Evolutionary conservation across 2,113 vertebrate genomes (phyloP), one percentile per base, ranked within the genome.

Genomic region (Oreochromis niloticus): DNA sequence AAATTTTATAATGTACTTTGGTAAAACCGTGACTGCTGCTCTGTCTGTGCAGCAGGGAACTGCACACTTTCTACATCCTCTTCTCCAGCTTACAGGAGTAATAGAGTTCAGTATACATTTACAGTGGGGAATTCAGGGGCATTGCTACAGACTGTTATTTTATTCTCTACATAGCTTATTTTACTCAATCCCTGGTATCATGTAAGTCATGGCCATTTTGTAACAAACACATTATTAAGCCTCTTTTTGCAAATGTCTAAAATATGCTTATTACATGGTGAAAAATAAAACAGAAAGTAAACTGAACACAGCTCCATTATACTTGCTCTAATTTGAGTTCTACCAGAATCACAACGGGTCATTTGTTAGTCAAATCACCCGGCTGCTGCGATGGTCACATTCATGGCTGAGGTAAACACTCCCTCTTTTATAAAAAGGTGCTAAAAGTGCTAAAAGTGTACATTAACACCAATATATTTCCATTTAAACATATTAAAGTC

Each of bases 121-220:
- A 75, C 75, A 86, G 84, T 71, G 1, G 43, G 57, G 7, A 55
- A 46, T 41, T 24, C 12, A n/a, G 68, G 54, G 84, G 30, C 19
- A 17, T 27, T 59, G 61, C 85, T 84, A 90, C 46, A 90, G 90
- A 88, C 82, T 16, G 41, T 71, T 46, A 19, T 56, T 85, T 24
- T 27, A 32, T 87, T 91, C 63, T 87, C 41, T 39, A 73, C 30
- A 84, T 93, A 93, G 91, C 94, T 92, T 94, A 94, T 95, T 93
- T 84, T 30, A 89, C 85, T 87, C 59, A 88, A 52, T 87, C 83
- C 88, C 86, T 92, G 87, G 68, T 85, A 68, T 89, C 1, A 22
- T 78, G 22, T 19, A 34, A 61, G 61, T 41, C 24, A 24, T 27
- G 10, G 14, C n/a, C 17, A 80, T 32, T 39, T 22, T 34, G 50